These are phyloP conservation scores for Charanyca ferruginea DNA, from an alignment of 2,888 invertebrate genomes.

Conservation along the genomic window DNA sequence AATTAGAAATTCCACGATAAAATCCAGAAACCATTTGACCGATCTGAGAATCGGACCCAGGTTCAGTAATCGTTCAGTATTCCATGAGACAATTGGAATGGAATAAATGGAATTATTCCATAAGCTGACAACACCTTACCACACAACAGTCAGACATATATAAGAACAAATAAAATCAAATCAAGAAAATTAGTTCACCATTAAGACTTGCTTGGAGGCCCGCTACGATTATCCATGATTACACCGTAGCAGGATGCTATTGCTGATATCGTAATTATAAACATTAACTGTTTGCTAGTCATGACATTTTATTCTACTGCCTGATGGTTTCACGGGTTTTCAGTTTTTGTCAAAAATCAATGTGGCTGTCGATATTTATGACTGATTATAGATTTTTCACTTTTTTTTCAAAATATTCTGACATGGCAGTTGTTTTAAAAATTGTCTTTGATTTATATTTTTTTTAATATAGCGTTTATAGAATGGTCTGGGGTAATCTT, in stretches of 20 bases:
- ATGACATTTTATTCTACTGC: constrained; percentile 70
- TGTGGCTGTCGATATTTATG: neutral
- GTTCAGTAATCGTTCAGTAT: no score
- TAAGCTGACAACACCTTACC: no score
- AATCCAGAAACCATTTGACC: no score
- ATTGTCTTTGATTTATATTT: neutral
- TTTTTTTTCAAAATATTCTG: neutral
- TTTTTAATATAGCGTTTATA: no score
- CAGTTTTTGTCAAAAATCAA: constrained; percentile 5
- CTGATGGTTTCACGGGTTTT: neutral
- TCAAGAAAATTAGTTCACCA: constrained; percentile 62
- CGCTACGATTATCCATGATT: constrained; percentile 68
- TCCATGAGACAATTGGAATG: no score
- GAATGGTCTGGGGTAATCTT: no score
- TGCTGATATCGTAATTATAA: constrained; percentile 75
- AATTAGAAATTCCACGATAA: no score
- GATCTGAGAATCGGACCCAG: no score
- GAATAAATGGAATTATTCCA: no score
- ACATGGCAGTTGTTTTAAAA: neutral
- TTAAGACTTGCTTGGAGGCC: constrained; percentile 65
- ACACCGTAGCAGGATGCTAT: constrained; percentile 76
- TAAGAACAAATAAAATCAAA: no score
- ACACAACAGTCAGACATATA: no score
- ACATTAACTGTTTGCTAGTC: constrained; percentile 75
- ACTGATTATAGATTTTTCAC: neutral